phyloP scores from a whole-genome alignment of 2,888 invertebrate species.

The Urechis unicinctus region DNA sequence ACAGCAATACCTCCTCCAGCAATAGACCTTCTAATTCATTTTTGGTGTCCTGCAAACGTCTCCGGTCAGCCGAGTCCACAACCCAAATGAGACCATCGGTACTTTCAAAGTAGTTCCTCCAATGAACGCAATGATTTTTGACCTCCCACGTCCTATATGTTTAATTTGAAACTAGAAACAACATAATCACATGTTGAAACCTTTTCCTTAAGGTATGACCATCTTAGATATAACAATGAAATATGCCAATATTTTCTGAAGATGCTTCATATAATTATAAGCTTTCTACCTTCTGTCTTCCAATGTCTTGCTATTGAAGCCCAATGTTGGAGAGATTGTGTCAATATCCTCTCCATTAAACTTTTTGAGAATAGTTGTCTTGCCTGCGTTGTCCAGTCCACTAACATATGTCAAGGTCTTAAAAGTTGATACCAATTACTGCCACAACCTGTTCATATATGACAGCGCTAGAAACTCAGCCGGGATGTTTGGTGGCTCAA shows the following conservation, averaged over 20 bases:
- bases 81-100: slow-evolving; percentile 99
- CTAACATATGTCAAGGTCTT: too few relatives aligned
- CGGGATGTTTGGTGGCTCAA: too few relatives aligned
- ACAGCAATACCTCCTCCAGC: slow-evolving; percentile 66
- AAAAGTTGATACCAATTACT: too few relatives aligned
- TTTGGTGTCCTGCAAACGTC: slow-evolving; percentile 80
- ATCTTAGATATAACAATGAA: slow-evolving; percentile 1
- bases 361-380: slow-evolving; percentile 95
- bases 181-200: not conserved
- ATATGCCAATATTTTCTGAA: not conserved
- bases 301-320: slow-evolving; percentile 96
- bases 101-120: slow-evolving; percentile 99
- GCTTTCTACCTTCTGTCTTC: slow-evolving; percentile 75
- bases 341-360: slow-evolving; percentile 96
- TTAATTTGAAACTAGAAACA: slow-evolving; percentile 70
- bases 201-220: not conserved
- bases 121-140: slow-evolving; percentile 95
- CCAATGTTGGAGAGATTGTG: slow-evolving; percentile 93
- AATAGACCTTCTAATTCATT: slow-evolving; percentile 76
- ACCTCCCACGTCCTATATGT: slow-evolving; percentile 99
- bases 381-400: slow-evolving; percentile 97
- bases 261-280: too few relatives aligned
- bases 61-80: slow-evolving; percentile 92
- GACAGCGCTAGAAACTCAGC: too few relatives aligned
- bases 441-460: too few relatives aligned